Evolutionary conservation across 2,888 invertebrate genomes (phyloP).

Genomic region (Hetaerina titia): DNA sequence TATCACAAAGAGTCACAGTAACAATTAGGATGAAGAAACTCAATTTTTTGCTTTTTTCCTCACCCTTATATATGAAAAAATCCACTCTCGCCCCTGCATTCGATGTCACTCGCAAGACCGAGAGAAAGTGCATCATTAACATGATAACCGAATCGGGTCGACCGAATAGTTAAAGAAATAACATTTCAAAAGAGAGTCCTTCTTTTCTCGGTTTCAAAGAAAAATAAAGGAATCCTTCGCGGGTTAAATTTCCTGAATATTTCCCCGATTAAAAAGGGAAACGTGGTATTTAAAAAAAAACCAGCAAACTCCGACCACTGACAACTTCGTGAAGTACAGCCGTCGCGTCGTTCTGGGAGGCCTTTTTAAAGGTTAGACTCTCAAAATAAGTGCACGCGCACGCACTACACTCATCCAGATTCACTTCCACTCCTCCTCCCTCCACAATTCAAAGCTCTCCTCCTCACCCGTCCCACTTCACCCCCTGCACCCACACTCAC

Average conservation of each 20-base stretch:
- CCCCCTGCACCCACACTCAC: background rate
- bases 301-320: background rate
- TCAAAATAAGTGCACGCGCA: too few species aligned
- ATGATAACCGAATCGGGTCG: background rate
- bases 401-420: too few species aligned
- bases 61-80: too few species aligned
- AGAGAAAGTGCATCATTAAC: background rate
- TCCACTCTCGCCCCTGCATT: background rate
- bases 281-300: background rate
- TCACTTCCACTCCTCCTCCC: background rate
- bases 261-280: background rate
- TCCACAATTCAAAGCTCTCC: background rate
- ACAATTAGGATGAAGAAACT: too few species aligned
- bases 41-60: too few species aligned
- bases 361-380: background rate
- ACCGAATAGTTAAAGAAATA: background rate
- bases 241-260: background rate
- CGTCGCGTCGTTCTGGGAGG: background rate
- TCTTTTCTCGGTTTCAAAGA: background rate
- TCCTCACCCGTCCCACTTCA: background rate
- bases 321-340: background rate
- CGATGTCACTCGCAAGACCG: background rate
- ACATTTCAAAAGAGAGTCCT: background rate
- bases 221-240: background rate
- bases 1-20: too few species aligned